phyloP scores from a whole-genome alignment of 2,888 invertebrate species.

The Liodrosophila aerea region DNA sequence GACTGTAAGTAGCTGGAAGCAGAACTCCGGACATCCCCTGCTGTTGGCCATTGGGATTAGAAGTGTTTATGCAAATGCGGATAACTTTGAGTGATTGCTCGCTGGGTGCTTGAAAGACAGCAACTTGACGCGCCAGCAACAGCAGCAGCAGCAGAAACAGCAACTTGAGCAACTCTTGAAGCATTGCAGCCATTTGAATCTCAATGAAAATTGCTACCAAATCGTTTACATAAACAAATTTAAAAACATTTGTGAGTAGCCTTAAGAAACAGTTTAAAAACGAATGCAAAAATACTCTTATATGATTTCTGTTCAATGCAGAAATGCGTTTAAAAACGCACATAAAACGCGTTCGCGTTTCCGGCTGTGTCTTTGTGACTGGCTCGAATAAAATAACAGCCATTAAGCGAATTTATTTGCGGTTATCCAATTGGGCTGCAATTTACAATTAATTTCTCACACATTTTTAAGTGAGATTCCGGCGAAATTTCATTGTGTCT shows the following conservation, averaged over 20 bases:
- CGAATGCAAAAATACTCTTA: too few relatives aligned
- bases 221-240: conserved; percentile 24
- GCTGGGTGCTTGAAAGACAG: conserved; percentile 32
- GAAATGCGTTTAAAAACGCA: conserved; percentile 33
- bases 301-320: too few relatives aligned
- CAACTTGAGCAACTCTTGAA: not conserved
- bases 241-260: not conserved
- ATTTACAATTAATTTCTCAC: conserved; percentile 67
- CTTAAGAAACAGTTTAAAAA: too few relatives aligned
- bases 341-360: conserved; percentile 10
- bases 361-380: conserved; percentile 4
- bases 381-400: conserved; percentile 35
- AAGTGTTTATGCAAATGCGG: conserved; percentile 74
- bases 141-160: too few relatives aligned
- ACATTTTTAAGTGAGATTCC: conserved; percentile 55
- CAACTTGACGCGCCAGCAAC: conserved; percentile 23
- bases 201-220: conserved; percentile 42
- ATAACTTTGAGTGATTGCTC: conserved; percentile 68
- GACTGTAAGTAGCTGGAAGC: conserved; percentile 61
- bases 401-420: conserved; percentile 54
- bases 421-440: conserved; percentile 61
- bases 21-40: conserved; percentile 32
- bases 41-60: conserved; percentile 69
- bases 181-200: conserved; percentile 29
- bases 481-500: conserved; percentile 3